Evolutionary conservation across 2,888 invertebrate genomes (phyloP).

Genomic region (Sphecodes monilicornis): DNA sequence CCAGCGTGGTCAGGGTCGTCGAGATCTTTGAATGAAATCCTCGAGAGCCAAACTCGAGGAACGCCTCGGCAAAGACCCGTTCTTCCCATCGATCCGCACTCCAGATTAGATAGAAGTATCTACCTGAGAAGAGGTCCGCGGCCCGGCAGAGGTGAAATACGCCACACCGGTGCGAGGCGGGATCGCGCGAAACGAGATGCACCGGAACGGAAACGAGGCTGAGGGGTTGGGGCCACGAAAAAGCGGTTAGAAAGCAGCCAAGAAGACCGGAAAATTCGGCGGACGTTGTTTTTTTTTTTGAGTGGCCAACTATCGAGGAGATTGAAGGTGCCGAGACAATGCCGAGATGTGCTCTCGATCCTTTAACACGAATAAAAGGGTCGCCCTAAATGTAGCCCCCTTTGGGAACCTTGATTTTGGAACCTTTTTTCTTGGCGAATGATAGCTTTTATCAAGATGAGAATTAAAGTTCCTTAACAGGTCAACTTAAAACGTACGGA

Average conservation of each 20-base stretch:
- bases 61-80: constrained; percentile 37
- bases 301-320: constrained; percentile 9
- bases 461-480: too few relatives aligned
- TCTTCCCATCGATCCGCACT: constrained; percentile 61
- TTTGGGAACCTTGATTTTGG: neutral
- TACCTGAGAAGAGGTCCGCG: constrained; percentile 36
- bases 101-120: constrained; percentile 60
- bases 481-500: too few relatives aligned
- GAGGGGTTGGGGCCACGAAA: constrained; percentile 55
- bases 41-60: constrained; percentile 45
- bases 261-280: constrained; percentile 37
- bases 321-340: constrained; percentile 16
- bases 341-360: neutral
- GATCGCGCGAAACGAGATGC: constrained; percentile 62
- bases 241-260: constrained; percentile 43
- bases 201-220: constrained; percentile 59
- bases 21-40: constrained; percentile 68
- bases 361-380: neutral
- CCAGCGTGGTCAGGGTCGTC: constrained; percentile 21
- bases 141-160: constrained; percentile 43
- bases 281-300: constrained; percentile 15
- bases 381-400: neutral
- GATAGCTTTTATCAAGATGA: too few relatives aligned
- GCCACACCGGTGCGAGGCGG: constrained; percentile 6
- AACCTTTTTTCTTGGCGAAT: neutral